Evolutionary conservation across 2,113 vertebrate genomes (phyloP), one percentile per base, ranked within the genome.

Genomic region (Rhinoderma darwinii): DNA sequence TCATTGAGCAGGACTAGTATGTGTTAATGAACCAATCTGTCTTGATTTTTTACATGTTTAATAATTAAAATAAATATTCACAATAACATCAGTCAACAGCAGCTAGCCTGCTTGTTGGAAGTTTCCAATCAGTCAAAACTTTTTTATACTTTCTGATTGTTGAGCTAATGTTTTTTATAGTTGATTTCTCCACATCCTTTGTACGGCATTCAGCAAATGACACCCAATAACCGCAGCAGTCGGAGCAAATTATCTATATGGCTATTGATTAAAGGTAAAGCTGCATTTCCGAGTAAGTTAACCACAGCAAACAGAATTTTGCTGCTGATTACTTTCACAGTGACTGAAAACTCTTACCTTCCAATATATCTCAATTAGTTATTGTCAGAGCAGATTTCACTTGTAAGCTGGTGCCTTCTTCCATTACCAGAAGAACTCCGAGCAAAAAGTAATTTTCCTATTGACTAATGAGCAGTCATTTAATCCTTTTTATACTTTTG

Each of bases 321-420:
- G 25, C 35, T 11, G 41, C n/a, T 22, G 68, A 84, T 73, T 41
- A 37, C 22, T 14, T 61, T n/a, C 15, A 54, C 12, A 27, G 22
- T 5, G 72, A 51, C 30, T 77, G 74, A 10, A n/a, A 44, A 51
- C 43, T 32, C n/a, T 80, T 70, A 32, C 50, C n/a, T 47, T 83
- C 30, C 30, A 72, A 0, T 15, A 35, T 37, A 50, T 66, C 63
- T 74, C 44, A 51, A 76, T 84, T 76, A 84, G 50, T 59, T 18
- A 76, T 84, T 84, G 72, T 76, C 70, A 76, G 83, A 14, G 51
- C 37, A 44, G 59, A 84, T 84, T 43, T 76, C 51, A 56, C 35
- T 76, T 59, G 30, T 74, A 15, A 51, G 44, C 47, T n/a, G 20
- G 50, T 44, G 51, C 54, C 83, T 37, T 54, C 59, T 59, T 43